phyloP scores from a whole-genome alignment of 2,888 invertebrate genomes.

The Pyralis farinalis region DNA sequence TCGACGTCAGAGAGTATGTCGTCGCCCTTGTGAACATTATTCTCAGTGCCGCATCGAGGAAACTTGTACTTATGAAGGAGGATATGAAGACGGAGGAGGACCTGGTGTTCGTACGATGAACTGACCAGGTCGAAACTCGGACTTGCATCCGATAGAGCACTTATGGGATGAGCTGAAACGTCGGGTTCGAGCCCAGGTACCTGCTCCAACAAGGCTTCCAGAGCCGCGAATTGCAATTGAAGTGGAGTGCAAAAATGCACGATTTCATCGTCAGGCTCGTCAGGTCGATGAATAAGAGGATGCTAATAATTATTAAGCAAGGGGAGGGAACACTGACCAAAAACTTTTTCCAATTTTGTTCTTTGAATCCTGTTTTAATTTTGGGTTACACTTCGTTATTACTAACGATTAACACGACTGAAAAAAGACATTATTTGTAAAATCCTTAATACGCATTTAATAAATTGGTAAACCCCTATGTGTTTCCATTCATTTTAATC shows the following conservation, averaged over 20 bases:
- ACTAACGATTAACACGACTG: neutral
- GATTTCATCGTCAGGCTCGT: slow-evolving; percentile 8
- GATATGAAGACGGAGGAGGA: too few relatives aligned
- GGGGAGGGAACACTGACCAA: slow-evolving; percentile 6
- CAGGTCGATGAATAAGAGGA: slow-evolving; percentile 11
- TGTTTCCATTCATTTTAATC: slow-evolving; percentile 6
- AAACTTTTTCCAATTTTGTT: neutral
- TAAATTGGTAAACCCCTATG: slow-evolving; percentile 3
- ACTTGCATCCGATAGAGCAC: slow-evolving; percentile 20
- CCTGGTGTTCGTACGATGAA: slow-evolving; percentile 6
- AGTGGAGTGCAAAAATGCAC: slow-evolving; percentile 13
- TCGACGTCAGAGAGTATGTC: slow-evolving; percentile 13
- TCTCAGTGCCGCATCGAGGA: slow-evolving; percentile 16
- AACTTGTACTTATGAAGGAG: neutral
- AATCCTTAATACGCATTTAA: slow-evolving; percentile 2
- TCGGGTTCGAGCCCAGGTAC: slow-evolving; percentile 8
- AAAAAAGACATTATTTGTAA: neutral
- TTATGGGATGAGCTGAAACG: slow-evolving; percentile 16
- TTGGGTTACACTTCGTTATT: neutral
- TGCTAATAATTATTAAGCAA: slow-evolving; percentile 10
- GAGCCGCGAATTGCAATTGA: slow-evolving; percentile 14
- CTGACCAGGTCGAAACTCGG: slow-evolving; percentile 18
- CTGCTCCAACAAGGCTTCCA: slow-evolving; percentile 11
- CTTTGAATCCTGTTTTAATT: neutral
- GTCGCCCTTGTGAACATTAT: slow-evolving; percentile 17